These are phyloP conservation scores for Phylloscopus collybita DNA, from an alignment of 2,797 vertebrate species.

Conservation along the genomic window DNA sequence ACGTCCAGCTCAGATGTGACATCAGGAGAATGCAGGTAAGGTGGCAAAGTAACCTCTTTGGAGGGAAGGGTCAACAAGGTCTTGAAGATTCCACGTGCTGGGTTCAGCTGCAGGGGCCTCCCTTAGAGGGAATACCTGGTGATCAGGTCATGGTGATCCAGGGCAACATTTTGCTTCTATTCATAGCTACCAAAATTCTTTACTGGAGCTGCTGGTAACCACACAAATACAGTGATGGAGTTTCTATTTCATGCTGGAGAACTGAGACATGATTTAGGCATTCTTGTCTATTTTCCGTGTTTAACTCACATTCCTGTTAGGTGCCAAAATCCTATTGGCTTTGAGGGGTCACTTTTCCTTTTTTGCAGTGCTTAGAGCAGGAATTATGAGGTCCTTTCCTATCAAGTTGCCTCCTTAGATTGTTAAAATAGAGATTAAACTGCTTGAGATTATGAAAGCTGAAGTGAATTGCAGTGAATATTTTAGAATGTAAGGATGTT, in stretches of 20 bases:
- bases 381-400: neutral
- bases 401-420: neutral
- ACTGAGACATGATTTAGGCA: neutral
- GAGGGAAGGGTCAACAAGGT: neutral
- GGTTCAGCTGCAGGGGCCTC: neutral
- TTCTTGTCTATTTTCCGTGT: neutral
- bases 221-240: neutral
- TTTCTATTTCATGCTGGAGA: neutral
- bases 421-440: neutral
- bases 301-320: neutral
- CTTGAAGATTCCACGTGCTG: neutral
- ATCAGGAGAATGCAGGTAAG: conserved; percentile 31
- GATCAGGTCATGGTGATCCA: neutral
- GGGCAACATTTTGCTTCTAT: neutral
- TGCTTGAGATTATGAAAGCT: neutral
- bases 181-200: neutral
- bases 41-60: neutral
- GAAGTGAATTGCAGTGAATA: neutral
- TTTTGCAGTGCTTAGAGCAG: neutral
- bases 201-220: neutral
- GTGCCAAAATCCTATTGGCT: neutral
- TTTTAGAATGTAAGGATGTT: neutral
- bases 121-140: accelerated
- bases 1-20: conserved; percentile 11
- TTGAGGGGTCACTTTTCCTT: neutral